Evolutionary conservation across 2,888 invertebrate genomes (phyloP).

Genomic region (Protonemura montana): DNA sequence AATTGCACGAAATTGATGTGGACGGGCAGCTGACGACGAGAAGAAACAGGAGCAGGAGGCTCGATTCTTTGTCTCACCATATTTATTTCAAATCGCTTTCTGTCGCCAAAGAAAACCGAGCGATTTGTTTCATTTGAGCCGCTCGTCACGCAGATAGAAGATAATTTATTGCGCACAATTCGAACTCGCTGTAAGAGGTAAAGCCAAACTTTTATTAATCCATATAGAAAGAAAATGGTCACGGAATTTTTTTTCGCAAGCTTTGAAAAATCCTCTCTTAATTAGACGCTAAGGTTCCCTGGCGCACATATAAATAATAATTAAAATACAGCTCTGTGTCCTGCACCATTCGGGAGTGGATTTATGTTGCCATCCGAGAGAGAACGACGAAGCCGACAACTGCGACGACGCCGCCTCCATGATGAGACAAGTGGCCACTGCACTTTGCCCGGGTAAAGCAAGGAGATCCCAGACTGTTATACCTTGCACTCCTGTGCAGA

Average conservation of each 20-base stretch:
- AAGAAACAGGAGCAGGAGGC: neutral
- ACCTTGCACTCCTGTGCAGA: neutral
- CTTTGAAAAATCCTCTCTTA: neutral
- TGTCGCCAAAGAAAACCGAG: neutral
- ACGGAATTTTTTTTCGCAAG: neutral
- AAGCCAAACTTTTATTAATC: constrained; percentile 1
- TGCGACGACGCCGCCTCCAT: neutral
- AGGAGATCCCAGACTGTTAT: neutral
- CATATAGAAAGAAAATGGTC: neutral
- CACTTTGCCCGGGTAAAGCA: neutral
- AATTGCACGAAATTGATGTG: neutral
- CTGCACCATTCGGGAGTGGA: neutral
- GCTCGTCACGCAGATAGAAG: no score
- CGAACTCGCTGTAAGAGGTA: neutral
- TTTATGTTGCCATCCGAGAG: no score
- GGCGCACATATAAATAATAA: neutral
- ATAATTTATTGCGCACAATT: neutral
- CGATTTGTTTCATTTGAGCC: neutral
- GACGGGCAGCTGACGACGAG: neutral
- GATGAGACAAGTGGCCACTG: neutral
- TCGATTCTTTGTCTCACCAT: neutral
- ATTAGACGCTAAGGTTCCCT: neutral
- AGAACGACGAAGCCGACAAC: neutral
- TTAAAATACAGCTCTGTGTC: neutral
- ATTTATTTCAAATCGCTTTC: neutral